Conservation (phyloP, 2,113 vertebrate species). For the Conger conger region DNA sequence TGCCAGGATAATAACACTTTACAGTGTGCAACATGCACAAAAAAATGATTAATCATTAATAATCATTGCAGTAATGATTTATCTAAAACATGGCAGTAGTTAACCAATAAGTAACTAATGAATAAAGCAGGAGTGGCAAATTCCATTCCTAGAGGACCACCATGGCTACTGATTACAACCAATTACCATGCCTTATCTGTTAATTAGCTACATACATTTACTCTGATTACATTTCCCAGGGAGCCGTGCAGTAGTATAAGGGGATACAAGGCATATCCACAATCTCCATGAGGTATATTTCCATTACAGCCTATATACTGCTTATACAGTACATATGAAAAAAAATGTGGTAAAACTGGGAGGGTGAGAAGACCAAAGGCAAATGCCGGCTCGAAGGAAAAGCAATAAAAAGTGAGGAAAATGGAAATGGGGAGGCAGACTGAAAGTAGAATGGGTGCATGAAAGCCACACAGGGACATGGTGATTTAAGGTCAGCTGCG, state of each 20-base stretch:
- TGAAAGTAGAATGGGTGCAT: not conserved
- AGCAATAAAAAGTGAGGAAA: not conserved
- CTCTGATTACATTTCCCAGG: not conserved
- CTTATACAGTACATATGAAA: no score
- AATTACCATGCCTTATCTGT: not conserved
- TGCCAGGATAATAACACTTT: not conserved
- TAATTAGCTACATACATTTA: not conserved
- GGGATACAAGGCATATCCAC: not conserved
- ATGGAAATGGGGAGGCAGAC: not conserved
- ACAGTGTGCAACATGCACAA: not conserved
- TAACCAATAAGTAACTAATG: not conserved
- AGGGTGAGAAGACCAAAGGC: not conserved
- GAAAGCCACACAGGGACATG: not conserved
- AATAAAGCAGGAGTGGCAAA: not conserved
- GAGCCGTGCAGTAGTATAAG: not conserved
- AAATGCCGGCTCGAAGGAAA: not conserved
- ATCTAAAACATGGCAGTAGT: not conserved
- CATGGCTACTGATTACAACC: not conserved
- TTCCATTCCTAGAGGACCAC: not conserved
- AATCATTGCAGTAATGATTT: not conserved
- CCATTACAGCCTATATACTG: not conserved
- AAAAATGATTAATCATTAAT: not conserved
- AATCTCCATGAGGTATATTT: not conserved
- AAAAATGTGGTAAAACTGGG: not conserved
- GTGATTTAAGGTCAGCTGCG: constrained; percentile 34